Evolutionary conservation across 2,797 vertebrate species (phyloP).

Genomic region (Orestias chungarensis): DNA sequence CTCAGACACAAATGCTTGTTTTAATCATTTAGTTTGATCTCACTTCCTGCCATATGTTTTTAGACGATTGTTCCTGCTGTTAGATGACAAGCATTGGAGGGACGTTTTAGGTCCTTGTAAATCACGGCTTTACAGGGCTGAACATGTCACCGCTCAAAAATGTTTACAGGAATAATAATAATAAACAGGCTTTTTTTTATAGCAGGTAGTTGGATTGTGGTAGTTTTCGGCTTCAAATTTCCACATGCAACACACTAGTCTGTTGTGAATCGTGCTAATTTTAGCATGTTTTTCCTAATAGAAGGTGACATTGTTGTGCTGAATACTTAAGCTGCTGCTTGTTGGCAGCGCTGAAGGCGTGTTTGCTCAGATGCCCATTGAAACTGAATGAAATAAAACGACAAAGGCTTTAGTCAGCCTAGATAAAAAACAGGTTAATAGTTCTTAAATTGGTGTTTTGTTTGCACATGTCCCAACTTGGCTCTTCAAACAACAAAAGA

Average conservation of each 20-base stretch:
- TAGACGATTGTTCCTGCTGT: constrained; percentile 11
- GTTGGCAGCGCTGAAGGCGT: constrained; percentile 10
- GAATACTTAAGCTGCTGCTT: constrained; percentile 39
- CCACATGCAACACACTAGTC: constrained; percentile 2
- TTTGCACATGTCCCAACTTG: too few species aligned
- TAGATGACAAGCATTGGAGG: not conserved
- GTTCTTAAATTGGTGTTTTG: too few species aligned
- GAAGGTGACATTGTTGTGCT: constrained; percentile 40
- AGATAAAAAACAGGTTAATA: too few species aligned
- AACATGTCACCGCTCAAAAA: constrained; percentile 10
- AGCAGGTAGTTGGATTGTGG: constrained; percentile 3
- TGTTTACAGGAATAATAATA: not conserved
- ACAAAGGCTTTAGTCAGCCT: not conserved
- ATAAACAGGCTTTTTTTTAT: not conserved
- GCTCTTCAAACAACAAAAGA: not conserved
- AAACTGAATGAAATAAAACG: not conserved
- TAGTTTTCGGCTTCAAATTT: constrained; percentile 11
- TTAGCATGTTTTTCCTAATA: constrained; percentile 53
- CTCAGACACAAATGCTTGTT: not conserved
- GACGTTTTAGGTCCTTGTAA: not conserved
- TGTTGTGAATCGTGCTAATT: constrained; percentile 34
- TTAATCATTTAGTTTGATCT: constrained; percentile 7
- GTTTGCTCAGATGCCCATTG: not conserved
- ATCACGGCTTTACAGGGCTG: not conserved
- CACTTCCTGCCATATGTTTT: not conserved